Evolutionary conservation across 2,113 vertebrate genomes (phyloP).

Genomic region (Hassar affinis): DNA sequence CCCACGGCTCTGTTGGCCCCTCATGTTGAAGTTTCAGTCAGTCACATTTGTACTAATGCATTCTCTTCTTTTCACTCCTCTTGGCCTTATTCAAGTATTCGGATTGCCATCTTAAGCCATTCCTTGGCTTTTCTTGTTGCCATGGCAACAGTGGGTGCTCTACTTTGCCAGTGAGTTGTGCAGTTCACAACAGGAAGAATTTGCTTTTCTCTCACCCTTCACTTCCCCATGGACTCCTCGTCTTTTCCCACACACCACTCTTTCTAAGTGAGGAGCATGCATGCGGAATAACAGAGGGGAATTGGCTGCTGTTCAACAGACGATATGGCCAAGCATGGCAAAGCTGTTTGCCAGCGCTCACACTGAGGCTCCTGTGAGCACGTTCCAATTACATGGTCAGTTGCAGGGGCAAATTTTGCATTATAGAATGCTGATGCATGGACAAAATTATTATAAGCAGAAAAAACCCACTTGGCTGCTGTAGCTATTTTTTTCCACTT

Average conservation of each 20-base stretch:
- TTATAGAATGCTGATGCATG: conserved; percentile 52
- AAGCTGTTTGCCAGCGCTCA: conserved; percentile 47
- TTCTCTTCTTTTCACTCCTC: conserved; percentile 26
- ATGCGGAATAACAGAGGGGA: conserved; percentile 43
- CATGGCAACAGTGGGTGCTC: conserved; percentile 60
- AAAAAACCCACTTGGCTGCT: conserved; percentile 38
- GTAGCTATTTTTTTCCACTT: conserved; percentile 37
- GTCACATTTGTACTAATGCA: conserved; percentile 3
- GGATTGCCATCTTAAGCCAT: conserved; percentile 56
- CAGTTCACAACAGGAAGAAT: conserved; percentile 49
- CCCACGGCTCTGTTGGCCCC: not conserved
- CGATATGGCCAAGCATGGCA: conserved; percentile 56
- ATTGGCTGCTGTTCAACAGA: conserved; percentile 44
- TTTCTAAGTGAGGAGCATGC: conserved; percentile 20
- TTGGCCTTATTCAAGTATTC: conserved; percentile 57
- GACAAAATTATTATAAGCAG: conserved; percentile 46
- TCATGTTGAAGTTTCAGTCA: not conserved
- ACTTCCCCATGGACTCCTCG: not conserved
- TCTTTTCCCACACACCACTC: not conserved
- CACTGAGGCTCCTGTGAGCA: conserved; percentile 21
- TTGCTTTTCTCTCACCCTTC: conserved; percentile 40
- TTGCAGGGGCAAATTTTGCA: conserved; percentile 42
- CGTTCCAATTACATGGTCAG: conserved; percentile 58
- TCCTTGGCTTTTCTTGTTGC: conserved; percentile 55
- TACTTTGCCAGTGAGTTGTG: conserved; percentile 45